A percentile compares a stretch with the other conserved stretches of the same genome.
Evolutionary conservation across 2,888 invertebrate species (phyloP).

Genomic region (Nemurella pictetii): DNA sequence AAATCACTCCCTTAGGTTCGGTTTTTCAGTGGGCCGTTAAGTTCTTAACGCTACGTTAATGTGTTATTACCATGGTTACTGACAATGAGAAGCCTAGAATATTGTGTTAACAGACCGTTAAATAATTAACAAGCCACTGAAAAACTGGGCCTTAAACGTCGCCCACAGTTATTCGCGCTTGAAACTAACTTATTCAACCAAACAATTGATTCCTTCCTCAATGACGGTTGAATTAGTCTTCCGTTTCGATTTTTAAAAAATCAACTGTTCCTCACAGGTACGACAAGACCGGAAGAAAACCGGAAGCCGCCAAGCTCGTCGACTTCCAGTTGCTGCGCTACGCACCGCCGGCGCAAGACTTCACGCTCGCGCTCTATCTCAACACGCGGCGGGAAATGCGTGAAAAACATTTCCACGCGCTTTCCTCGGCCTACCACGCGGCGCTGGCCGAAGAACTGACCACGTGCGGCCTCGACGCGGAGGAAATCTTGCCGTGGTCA

Average conservation of each 20-base stretch:
- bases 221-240: no score
- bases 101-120: no score
- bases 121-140: no score
- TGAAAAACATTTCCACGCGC: conserved; percentile 54
- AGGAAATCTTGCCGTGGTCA: conserved; percentile 52
- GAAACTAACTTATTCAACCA: neutral
- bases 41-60: no score
- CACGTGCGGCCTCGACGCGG: conserved; percentile 51
- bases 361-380: conserved; percentile 60
- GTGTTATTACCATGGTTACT: no score
- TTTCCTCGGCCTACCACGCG: conserved; percentile 62
- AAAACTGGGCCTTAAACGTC: no score
- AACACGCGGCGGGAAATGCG: conserved; percentile 57
- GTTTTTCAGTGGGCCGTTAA: no score
- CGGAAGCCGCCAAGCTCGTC: conserved; percentile 64
- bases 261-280: conserved; percentile 42
- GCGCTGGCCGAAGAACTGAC: conserved; percentile 54
- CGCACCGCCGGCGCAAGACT: conserved; percentile 67
- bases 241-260: no score
- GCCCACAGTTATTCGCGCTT: no score
- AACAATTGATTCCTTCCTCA: neutral
- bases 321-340: conserved; percentile 71
- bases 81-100: no score
- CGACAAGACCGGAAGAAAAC: conserved; percentile 49
- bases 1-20: no score